Conservation (phyloP, 2,888 invertebrate genomes). For the Standfussiana lucernea region DNA sequence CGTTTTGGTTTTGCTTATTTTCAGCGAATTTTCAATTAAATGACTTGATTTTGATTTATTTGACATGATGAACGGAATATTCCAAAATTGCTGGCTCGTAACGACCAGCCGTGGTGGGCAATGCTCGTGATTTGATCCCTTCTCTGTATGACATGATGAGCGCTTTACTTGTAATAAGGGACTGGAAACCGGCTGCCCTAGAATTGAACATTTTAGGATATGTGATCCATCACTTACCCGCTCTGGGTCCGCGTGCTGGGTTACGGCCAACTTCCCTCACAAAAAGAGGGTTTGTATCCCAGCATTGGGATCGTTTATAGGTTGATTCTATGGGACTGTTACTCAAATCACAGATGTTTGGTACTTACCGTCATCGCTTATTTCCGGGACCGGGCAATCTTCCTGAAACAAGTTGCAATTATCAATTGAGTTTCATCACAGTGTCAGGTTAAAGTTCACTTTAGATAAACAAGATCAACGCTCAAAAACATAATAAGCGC, state of each 20-base stretch:
- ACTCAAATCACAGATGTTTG: not conserved
- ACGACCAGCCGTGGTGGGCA: not conserved
- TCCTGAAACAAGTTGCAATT: constrained; percentile 90
- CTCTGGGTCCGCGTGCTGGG: not conserved
- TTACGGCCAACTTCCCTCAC: not conserved
- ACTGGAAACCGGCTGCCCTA: not conserved
- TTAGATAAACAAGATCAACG: not conserved
- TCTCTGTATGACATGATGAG: not conserved
- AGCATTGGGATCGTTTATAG: not conserved
- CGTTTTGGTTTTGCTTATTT: too few species aligned
- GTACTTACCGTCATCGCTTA: constrained; percentile 93
- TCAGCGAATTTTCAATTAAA: not conserved
- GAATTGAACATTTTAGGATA: not conserved
- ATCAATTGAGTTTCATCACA: not conserved
- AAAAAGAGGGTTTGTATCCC: not conserved
- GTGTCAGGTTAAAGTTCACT: constrained; percentile 13
- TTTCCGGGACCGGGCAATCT: constrained; percentile 94
- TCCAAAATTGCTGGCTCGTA: not conserved
- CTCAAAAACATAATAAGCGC: not conserved
- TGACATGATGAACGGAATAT: not conserved
- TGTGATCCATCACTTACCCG: not conserved
- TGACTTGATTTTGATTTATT: not conserved
- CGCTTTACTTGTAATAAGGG: not conserved
- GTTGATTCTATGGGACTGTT: not conserved
- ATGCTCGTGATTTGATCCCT: not conserved